A percentile compares a stretch with the other conserved stretches of the same genome.
Conservation (phyloP, 2,113 vertebrate species). For the Burhinus bistriatus region DNA sequence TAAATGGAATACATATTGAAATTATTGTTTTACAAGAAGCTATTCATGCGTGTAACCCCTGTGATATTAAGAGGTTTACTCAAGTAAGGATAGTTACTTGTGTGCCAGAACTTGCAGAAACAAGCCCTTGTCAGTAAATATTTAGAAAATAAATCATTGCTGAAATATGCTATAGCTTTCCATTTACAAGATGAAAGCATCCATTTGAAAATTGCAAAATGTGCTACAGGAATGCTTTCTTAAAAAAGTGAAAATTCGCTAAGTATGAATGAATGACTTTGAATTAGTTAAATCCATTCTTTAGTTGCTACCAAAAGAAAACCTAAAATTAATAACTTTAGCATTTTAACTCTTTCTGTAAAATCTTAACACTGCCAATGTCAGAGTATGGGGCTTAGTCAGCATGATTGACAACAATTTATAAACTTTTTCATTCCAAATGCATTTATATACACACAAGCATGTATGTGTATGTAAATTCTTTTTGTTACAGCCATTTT, state of each 20-base stretch:
- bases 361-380: conserved; percentile 54
- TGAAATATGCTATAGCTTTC: not conserved
- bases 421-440: conserved; percentile 63
- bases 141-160: not conserved
- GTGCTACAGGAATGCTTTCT: not conserved
- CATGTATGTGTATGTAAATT: conserved; percentile 61
- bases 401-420: conserved; percentile 60
- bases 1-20: not conserved
- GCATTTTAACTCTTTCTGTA: conserved; percentile 52
- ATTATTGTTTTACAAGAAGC: not conserved
- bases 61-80: not conserved
- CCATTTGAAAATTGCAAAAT: not conserved
- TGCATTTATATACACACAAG: conserved; percentile 62
- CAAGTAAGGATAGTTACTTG: not conserved
- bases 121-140: not conserved
- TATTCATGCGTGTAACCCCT: not conserved
- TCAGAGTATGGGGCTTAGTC: conserved; percentile 57
- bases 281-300: conserved; percentile 41
- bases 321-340: conserved; percentile 14
- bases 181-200: not conserved
- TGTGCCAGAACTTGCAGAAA: not conserved
- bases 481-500: conserved; percentile 69
- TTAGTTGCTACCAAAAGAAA: conserved; percentile 10
- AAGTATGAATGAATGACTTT: conserved; percentile 28
- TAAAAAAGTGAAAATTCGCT: not conserved